Conservation (phyloP, 2,888 invertebrate species). For the Platycheirus albimanus region DNA sequence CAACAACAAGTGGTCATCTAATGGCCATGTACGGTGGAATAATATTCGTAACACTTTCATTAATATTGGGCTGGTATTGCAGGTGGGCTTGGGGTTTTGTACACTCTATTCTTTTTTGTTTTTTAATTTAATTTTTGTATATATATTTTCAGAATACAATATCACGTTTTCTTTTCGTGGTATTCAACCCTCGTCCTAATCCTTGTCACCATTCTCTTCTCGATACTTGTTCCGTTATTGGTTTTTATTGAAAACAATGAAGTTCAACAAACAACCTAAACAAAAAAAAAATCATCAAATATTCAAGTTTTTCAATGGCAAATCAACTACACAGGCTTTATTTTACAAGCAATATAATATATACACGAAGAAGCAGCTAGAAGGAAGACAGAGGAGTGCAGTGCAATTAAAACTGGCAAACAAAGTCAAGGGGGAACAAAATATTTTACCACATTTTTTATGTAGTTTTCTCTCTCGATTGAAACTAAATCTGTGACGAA, state of each 20-base stretch:
- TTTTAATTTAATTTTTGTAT: constrained; percentile 32
- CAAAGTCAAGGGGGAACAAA: constrained; percentile 34
- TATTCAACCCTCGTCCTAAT: constrained; percentile 77
- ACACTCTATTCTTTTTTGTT: constrained; percentile 28
- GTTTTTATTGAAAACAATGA: constrained; percentile 75
- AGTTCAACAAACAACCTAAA: constrained; percentile 77
- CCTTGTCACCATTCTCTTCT: constrained; percentile 75
- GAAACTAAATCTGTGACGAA: constrained; percentile 70
- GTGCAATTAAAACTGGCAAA: constrained; percentile 38
- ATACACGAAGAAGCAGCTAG: neutral
- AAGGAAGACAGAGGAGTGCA: neutral
- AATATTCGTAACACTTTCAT: constrained; percentile 70
- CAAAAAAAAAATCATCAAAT: too few relatives aligned
- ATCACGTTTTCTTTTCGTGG: constrained; percentile 84
- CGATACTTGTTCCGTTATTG: constrained; percentile 75
- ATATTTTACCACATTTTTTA: constrained; percentile 15
- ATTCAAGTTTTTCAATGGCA: neutral
- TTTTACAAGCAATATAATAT: constrained; percentile 4
- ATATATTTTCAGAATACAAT: constrained; percentile 83
- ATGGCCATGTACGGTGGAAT: constrained; percentile 75
- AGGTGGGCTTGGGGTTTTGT: constrained; percentile 70
- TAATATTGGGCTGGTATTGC: constrained; percentile 76
- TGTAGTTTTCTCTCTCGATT: constrained; percentile 40
- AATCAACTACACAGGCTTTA: constrained; percentile 1
- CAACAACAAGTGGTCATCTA: constrained; percentile 41